Conservation (phyloP, 1,140 invertebrate genomes). For the Nymphalis io region DNA sequence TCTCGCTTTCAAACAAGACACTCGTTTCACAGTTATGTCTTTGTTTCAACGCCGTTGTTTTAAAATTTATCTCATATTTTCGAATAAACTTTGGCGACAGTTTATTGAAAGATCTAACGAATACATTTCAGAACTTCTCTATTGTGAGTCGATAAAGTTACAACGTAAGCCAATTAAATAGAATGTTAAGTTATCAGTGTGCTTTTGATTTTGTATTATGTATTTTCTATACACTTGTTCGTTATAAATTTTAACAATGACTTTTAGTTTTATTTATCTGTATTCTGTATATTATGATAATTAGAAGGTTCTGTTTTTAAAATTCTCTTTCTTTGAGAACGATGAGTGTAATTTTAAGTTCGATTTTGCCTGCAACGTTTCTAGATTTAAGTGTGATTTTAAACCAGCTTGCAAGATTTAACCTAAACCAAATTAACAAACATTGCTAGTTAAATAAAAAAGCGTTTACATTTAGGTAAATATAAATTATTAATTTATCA, state of each 20-base stretch:
- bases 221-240: constrained; percentile 1
- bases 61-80: constrained; percentile 24
- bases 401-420: no score
- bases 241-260: constrained; percentile 8
- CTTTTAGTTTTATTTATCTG: not conserved
- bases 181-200: constrained; percentile 17
- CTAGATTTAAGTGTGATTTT: no score
- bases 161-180: constrained; percentile 19
- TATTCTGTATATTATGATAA: constrained; percentile 3
- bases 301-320: not conserved
- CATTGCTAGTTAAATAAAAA: no score
- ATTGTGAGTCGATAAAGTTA: constrained; percentile 13
- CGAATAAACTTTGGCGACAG: constrained; percentile 18
- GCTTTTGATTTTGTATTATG: constrained; percentile 6
- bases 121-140: constrained; percentile 13
- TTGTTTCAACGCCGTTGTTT: constrained; percentile 19
- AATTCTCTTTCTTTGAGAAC: no score
- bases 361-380: no score
- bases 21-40: constrained; percentile 10
- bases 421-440: no score
- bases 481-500: no score
- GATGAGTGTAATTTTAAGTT: no score
- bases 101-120: constrained; percentile 21
- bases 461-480: no score
- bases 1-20: constrained; percentile 18